Evolutionary conservation across 2,113 vertebrate genomes (phyloP).

Genomic region (Pseudorhombus dupliciocellatus): DNA sequence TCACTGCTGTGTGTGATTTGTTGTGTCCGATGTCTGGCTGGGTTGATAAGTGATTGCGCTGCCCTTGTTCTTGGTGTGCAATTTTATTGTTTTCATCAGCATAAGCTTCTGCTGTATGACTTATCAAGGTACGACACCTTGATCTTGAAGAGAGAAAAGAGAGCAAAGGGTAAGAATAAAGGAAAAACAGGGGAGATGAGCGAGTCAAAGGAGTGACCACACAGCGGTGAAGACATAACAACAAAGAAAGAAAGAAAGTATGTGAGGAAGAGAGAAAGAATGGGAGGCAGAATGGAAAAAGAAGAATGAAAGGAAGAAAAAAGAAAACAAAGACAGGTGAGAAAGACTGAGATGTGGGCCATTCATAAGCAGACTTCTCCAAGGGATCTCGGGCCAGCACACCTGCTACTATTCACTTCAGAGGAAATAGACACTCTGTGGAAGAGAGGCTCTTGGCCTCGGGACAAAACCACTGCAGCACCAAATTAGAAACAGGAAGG

Average conservation of each 20-base stretch:
- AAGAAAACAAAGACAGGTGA: constrained; percentile 65
- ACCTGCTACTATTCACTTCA: constrained; percentile 87
- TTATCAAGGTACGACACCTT: constrained; percentile 59
- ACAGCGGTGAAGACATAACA: constrained; percentile 69
- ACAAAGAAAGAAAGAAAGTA: constrained; percentile 40
- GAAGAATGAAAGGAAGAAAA: constrained; percentile 59
- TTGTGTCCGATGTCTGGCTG: constrained; percentile 36
- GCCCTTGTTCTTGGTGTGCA: constrained; percentile 52
- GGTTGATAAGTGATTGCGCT: constrained; percentile 31
- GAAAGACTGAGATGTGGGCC: constrained; percentile 74
- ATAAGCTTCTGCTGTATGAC: constrained; percentile 33
- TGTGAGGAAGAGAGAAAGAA: constrained; percentile 60
- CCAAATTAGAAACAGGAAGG: constrained; percentile 88
- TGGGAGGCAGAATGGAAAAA: constrained; percentile 54
- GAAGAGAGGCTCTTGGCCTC: constrained; percentile 83
- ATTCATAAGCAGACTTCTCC: constrained; percentile 79
- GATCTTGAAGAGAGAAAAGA: constrained; percentile 55
- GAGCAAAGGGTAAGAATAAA: constrained; percentile 38
- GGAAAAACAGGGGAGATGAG: constrained; percentile 36
- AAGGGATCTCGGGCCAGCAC: constrained; percentile 79
- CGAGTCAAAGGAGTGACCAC: constrained; percentile 53
- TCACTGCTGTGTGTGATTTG: constrained; percentile 48
- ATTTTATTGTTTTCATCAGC: constrained; percentile 66
- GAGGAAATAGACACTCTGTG: constrained; percentile 85
- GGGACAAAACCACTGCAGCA: constrained; percentile 84